A percentile compares a stretch with the other conserved stretches of the same genome.
phyloP scores from a whole-genome alignment of 2,888 invertebrate genomes.

The Hypena proboscidalis region DNA sequence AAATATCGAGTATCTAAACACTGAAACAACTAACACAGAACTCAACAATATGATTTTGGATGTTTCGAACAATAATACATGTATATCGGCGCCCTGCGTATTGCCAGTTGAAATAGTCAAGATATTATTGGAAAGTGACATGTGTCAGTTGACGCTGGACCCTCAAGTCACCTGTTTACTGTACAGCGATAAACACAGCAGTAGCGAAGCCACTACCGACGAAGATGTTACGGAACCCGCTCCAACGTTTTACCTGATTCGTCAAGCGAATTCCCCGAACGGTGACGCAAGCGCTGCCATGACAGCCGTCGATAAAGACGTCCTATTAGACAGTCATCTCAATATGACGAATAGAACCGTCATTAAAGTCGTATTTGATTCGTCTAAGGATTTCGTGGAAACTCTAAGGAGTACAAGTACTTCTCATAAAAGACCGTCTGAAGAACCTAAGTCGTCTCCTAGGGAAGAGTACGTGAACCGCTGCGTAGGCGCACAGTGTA shows the following conservation, averaged over 20 bases:
- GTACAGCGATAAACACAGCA: conserved; percentile 70
- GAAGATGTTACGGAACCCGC: conserved; percentile 74
- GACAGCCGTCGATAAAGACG: conserved; percentile 73
- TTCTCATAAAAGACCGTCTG: conserved; percentile 51
- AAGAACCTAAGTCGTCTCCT: conserved; percentile 49
- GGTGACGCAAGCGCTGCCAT: conserved; percentile 69
- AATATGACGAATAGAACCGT: conserved; percentile 75
- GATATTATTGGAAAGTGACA: conserved; percentile 68
- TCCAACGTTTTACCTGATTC: conserved; percentile 77
- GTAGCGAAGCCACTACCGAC: conserved; percentile 60
- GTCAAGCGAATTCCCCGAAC: conserved; percentile 66
- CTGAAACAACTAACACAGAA: conserved; percentile 50
- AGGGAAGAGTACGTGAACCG: conserved; percentile 64
- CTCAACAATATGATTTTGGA: conserved; percentile 74
- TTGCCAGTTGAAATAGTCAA: conserved; percentile 75
- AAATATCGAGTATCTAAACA: conserved; percentile 74
- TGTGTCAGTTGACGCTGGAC: conserved; percentile 75
- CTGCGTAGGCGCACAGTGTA: conserved; percentile 67
- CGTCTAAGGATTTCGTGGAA: conserved; percentile 76
- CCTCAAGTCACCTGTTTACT: conserved; percentile 75
- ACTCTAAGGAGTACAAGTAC: conserved; percentile 69
- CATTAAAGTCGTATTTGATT: conserved; percentile 77
- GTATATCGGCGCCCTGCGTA: conserved; percentile 73
- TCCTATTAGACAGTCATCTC: conserved; percentile 65
- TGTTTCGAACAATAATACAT: conserved; percentile 74